A percentile compares a stretch with the other conserved stretches of the same genome.
These are phyloP conservation scores for Meteorus colon DNA, from an alignment of 2,888 invertebrate species.

Conservation along the genomic window DNA sequence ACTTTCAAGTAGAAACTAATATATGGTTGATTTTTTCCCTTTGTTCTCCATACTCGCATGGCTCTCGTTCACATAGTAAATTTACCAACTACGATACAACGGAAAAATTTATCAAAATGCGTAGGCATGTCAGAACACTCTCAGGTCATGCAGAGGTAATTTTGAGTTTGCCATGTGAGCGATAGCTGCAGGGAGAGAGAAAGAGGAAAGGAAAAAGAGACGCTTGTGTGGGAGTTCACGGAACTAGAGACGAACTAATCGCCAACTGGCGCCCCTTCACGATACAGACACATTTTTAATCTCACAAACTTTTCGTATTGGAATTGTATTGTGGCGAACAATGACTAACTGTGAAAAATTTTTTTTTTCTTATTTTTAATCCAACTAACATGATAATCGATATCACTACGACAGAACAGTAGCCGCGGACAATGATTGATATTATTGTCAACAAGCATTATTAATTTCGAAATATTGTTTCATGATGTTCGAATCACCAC, in stretches of 20 bases:
- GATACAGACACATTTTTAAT: constrained; percentile 65
- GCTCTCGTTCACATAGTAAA: not conserved
- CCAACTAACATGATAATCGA: not conserved
- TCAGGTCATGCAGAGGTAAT: constrained; percentile 35
- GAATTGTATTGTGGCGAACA: constrained; percentile 47
- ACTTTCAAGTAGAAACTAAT: not conserved
- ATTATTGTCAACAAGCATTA: not conserved
- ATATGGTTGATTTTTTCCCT: not conserved
- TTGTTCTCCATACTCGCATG: not conserved
- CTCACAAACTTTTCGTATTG: constrained; percentile 68
- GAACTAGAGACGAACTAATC: constrained; percentile 36
- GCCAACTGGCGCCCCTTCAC: constrained; percentile 42
- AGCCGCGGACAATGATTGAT: not conserved
- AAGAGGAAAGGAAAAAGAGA: constrained; percentile 35
- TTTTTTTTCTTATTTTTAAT: not conserved
- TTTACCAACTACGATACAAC: constrained; percentile 2
- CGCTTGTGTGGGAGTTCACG: constrained; percentile 30
- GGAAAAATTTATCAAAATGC: constrained; percentile 16
- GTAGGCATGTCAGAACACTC: not conserved
- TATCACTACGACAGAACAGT: not conserved
- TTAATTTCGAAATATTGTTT: not conserved
- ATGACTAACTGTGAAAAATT: constrained; percentile 27
- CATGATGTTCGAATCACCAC: not conserved
- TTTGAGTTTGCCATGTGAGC: not conserved
- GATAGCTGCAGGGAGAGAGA: constrained; percentile 32